phyloP scores from a whole-genome alignment of 1,140 invertebrate genomes.

The Hermatobates lingyangjiaoensis region DNA sequence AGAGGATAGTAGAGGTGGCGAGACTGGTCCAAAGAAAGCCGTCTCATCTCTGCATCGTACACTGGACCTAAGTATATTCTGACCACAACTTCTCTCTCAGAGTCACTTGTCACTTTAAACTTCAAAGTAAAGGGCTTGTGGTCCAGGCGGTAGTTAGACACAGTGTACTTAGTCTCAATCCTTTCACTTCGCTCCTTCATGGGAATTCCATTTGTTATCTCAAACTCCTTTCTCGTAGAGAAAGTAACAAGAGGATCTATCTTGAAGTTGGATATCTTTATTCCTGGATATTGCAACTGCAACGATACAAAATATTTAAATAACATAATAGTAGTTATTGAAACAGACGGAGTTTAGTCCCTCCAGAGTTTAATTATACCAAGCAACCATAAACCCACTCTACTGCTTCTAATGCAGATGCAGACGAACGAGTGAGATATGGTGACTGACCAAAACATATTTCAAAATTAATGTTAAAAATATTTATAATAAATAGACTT shows the following conservation, averaged over 20 bases:
- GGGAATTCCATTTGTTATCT: constrained; percentile 19
- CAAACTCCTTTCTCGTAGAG: constrained; percentile 3
- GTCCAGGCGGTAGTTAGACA: constrained; percentile 33
- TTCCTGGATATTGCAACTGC: constrained; percentile 34
- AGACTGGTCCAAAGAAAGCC: constrained; percentile 17
- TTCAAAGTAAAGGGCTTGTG: constrained; percentile 43
- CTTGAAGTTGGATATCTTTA: constrained; percentile 38
- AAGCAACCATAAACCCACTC: no score
- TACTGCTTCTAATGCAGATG: no score
- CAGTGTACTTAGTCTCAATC: constrained; percentile 26
- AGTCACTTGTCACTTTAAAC: constrained; percentile 34
- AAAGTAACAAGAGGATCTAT: constrained; percentile 22
- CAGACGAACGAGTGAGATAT: no score
- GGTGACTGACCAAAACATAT: no score
- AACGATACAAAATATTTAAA: no score
- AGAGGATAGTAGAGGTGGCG: no score
- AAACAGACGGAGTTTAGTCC: no score
- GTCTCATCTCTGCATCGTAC: constrained; percentile 33
- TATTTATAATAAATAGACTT: no score
- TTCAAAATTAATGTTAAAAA: no score
- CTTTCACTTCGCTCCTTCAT: constrained; percentile 45
- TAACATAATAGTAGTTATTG: no score
- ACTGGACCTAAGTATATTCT: constrained; percentile 50
- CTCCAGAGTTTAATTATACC: no score
- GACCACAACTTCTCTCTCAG: constrained; percentile 30